Base-by-base conservation (phyloP, 2,888 invertebrate species). In the Acrobasis repandana region DNA sequence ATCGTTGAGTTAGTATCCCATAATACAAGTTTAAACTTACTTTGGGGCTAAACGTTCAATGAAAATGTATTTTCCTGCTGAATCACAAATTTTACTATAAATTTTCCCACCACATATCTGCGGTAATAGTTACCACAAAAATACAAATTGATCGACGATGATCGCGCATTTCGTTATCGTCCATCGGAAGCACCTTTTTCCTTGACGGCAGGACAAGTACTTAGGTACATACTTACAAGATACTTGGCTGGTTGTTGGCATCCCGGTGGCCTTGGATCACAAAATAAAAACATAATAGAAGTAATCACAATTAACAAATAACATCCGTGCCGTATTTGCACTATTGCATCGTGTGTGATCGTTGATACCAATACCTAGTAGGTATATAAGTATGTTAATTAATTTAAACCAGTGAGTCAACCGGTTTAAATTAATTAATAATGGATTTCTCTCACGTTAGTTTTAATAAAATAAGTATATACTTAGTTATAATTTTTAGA, bases 141-240 rank as follows among this genome's bases (percentile, higher is more conserved):
- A 47, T 47, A 15, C 47, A 47, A 16, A 46, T 46, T 15, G 8
- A 47, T 15, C 18, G 11, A 50, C 28, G 36, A 54, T 38, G 36
- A 36, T 36, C 36, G 15, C 33, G 36, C 34, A n/a, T 16, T 33
- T 36, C 16, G 15, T 54, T 15, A 54, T 15, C 51, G 52, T 36
- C 34, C 15, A 54, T 54, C 36, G 52, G 28, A 36, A 54, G 11
- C 52, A 54, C 9, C 16, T 33, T 54, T 56, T 60, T 83, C 56
- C 56, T 56, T 43, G 56, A 56, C 16, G 28, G 28, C 14, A 28
- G 28, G 28, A 28, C 28, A 28, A 28, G 28, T 28, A 28, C 28
- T 14, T 11, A 11, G 20, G 18, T 20, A 18, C 49, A 49, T 54
- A 56, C 38, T 20, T 11, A 36, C 20, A 20, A 56, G 36, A 43